These are phyloP conservation scores for Entelurus aequoreus DNA, from an alignment of 2,113 vertebrate species.

Conservation along the genomic window DNA sequence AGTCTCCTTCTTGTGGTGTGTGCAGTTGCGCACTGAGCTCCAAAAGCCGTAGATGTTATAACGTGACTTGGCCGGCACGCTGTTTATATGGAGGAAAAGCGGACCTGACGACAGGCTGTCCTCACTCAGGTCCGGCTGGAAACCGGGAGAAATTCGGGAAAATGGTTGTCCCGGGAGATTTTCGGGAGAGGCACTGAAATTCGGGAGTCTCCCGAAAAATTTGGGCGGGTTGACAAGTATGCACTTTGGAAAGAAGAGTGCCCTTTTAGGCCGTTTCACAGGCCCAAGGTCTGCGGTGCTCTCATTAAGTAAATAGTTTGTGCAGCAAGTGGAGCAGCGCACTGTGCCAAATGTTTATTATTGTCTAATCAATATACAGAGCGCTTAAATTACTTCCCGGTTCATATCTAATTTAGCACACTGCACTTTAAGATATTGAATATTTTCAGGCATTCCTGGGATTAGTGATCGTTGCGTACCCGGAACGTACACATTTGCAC, in stretches of 20 bases:
- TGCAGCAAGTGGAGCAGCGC: not conserved
- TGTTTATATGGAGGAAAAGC: too few relatives aligned
- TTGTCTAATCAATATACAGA: not conserved
- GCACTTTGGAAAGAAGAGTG: not conserved
- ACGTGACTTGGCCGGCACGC: too few relatives aligned
- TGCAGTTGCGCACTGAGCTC: too few relatives aligned
- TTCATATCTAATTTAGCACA: not conserved
- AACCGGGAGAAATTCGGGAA: too few relatives aligned
- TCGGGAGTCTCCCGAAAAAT: too few relatives aligned
- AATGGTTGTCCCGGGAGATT: too few relatives aligned
- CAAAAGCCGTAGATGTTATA: too few relatives aligned
- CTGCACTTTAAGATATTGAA: constrained; percentile 2
- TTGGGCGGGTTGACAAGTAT: too few relatives aligned
- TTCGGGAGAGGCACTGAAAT: too few relatives aligned
- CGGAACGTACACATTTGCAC: not conserved
- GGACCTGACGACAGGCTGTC: too few relatives aligned
- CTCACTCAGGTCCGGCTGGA: too few relatives aligned
- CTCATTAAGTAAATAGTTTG: constrained; percentile 5
- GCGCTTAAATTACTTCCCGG: not conserved
- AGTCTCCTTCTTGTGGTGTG: too few relatives aligned
- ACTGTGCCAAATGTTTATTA: constrained; percentile 1
- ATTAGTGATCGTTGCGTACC: not conserved
- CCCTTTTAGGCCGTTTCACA: not conserved
- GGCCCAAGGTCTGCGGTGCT: not conserved
- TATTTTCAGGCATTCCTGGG: not conserved